Evolutionary conservation across 1,140 invertebrate genomes (phyloP).

Genomic region (Drosophila simulans): DNA sequence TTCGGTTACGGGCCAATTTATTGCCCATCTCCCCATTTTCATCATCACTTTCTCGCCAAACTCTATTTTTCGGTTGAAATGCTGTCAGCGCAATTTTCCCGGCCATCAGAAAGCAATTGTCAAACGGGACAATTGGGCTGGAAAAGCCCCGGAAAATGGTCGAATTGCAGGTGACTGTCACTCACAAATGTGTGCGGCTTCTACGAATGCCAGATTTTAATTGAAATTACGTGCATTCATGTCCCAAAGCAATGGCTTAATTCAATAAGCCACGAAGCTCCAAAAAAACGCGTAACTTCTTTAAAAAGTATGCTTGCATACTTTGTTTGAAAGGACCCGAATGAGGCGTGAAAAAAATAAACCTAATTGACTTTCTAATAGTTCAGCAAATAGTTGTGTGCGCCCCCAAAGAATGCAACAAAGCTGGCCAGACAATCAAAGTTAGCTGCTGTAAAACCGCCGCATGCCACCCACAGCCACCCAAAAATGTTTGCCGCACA

Average conservation of each 20-base stretch:
- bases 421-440: constrained; percentile 56
- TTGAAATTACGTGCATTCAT: constrained; percentile 45
- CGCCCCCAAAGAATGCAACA: constrained; percentile 40
- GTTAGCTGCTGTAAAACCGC: constrained; percentile 19
- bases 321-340: neutral
- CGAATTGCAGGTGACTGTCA: constrained; percentile 23
- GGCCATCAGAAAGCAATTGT: constrained; percentile 30
- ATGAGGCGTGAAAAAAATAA: constrained; percentile 12
- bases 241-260: constrained; percentile 12
- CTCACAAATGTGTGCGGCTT: constrained; percentile 1
- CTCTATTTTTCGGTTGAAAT: constrained; percentile 42
- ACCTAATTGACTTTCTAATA: constrained; percentile 75
- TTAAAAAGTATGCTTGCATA: neutral
- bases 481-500: constrained; percentile 55
- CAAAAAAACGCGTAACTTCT: neutral
- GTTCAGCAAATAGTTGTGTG: constrained; percentile 63
- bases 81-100: constrained; percentile 35
- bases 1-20: constrained; percentile 24
- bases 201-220: constrained; percentile 32
- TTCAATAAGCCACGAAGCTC: constrained; percentile 16
- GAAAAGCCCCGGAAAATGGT: constrained; percentile 26
- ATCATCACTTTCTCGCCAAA: neutral
- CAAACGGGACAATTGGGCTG: constrained; percentile 23
- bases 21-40: neutral
- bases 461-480: constrained; percentile 14